Conservation (phyloP, 2,888 invertebrate species). For the Tiliacea aurago region DNA sequence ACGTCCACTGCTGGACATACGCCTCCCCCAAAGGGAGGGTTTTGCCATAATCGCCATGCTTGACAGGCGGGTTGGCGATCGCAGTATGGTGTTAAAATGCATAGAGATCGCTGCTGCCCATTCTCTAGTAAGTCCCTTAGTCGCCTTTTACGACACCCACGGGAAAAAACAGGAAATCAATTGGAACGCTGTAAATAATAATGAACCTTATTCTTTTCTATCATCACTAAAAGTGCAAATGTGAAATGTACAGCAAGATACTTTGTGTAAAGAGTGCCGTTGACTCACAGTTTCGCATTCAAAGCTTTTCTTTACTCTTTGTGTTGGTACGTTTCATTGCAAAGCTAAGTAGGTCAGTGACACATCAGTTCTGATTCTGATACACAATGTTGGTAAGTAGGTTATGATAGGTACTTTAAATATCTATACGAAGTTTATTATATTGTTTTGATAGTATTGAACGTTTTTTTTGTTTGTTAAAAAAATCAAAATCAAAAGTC, state of each 20-base stretch:
- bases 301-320: conserved; percentile 80
- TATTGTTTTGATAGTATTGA: neutral
- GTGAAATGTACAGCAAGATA: conserved; percentile 54
- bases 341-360: conserved; percentile 86
- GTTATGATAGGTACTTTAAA: conserved; percentile 47
- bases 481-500: too few relatives aligned
- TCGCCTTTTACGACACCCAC: too few relatives aligned
- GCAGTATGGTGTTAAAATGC: too few relatives aligned
- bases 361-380: conserved; percentile 73
- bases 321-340: conserved; percentile 84
- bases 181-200: neutral
- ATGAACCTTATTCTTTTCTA: neutral
- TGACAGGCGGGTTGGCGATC: too few relatives aligned
- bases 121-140: too few relatives aligned
- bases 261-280: conserved; percentile 73
- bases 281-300: conserved; percentile 84
- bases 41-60: too few relatives aligned
- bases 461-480: neutral
- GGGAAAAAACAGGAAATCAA: too few relatives aligned
- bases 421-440: neutral
- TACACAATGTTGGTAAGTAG: conserved; percentile 61
- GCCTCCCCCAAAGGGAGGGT: too few relatives aligned
- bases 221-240: conserved; percentile 45
- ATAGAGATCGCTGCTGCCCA: too few relatives aligned
- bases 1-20: too few relatives aligned